Conservation (phyloP, 2,797 vertebrate genomes). For the Mormyrops attenuatus region DNA sequence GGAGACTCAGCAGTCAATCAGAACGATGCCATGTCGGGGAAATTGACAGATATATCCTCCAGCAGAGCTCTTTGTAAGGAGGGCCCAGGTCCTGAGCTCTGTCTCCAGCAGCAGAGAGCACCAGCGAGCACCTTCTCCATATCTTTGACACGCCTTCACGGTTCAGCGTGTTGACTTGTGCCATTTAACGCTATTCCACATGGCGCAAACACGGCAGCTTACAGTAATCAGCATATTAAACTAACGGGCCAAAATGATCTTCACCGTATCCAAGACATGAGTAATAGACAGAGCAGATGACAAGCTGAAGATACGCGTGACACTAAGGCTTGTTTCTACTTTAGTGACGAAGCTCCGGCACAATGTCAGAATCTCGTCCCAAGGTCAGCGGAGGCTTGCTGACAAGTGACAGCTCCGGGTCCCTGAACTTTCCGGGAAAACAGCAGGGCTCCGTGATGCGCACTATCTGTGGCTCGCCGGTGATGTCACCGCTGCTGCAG, state of each 20-base stretch:
- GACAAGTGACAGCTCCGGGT: background rate
- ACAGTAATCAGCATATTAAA: background rate
- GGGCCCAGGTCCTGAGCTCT: background rate
- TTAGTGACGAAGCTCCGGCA: background rate
- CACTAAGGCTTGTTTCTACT: background rate
- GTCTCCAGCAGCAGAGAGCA: background rate
- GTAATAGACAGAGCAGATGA: background rate
- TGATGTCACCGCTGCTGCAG: conserved; percentile 15
- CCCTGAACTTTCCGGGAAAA: background rate
- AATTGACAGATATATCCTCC: conserved; percentile 14
- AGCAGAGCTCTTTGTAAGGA: background rate
- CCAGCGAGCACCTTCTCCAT: background rate
- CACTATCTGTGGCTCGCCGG: background rate
- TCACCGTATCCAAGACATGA: background rate
- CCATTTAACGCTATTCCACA: background rate
- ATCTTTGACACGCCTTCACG: background rate
- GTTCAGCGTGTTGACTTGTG: background rate
- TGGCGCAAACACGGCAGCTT: background rate
- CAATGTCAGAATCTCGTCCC: background rate
- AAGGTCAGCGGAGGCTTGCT: conserved; percentile 11
- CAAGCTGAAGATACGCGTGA: background rate
- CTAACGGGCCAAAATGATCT: background rate
- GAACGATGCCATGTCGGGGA: background rate
- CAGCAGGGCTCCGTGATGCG: background rate
- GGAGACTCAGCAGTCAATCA: background rate